A percentile compares a stretch with the other conserved stretches of the same genome.
These are phyloP conservation scores for Drosophila eugracilis DNA, from an alignment of 1,140 invertebrate genomes.

Conservation along the genomic window DNA sequence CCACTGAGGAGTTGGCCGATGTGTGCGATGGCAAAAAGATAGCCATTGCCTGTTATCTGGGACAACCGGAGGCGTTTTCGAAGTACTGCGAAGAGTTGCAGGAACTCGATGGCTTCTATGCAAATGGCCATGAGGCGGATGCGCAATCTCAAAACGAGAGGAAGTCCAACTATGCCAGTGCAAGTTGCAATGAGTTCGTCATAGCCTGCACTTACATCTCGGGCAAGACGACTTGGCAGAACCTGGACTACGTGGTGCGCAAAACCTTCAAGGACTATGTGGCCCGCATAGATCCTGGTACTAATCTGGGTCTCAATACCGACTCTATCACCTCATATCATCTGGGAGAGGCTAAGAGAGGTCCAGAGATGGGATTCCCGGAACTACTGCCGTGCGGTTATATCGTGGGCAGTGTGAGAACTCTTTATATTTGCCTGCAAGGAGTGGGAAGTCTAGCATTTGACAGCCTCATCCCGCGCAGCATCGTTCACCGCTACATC, in stretches of 20 bases:
- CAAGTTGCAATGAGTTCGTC: constrained; percentile 87
- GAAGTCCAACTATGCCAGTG: constrained; percentile 50
- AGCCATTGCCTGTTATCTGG: constrained; percentile 92
- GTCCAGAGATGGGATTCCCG: constrained; percentile 90
- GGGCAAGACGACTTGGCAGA: constrained; percentile 97
- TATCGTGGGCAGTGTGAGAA: constrained; percentile 93
- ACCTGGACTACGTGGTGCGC: constrained; percentile 95
- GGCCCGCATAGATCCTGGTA: constrained; percentile 95
- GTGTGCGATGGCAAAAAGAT: constrained; percentile 94
- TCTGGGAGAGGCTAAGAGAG: constrained; percentile 93
- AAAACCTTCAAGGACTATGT: constrained; percentile 98
- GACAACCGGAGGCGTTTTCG: constrained; percentile 91
- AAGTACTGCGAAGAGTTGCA: constrained; percentile 89
- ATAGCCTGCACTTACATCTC: constrained; percentile 96
- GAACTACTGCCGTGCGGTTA: constrained; percentile 97
- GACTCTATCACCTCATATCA: constrained; percentile 97
- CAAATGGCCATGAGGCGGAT: constrained; percentile 81
- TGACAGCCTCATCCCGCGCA: constrained; percentile 98
- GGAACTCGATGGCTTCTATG: constrained; percentile 86
- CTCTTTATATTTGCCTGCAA: constrained; percentile 92
- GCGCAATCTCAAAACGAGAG: constrained; percentile 84
- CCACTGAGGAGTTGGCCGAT: constrained; percentile 89
- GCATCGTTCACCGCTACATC: constrained; percentile 96
- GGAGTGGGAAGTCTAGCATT: constrained; percentile 97
- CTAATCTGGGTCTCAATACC: constrained; percentile 94